A percentile compares a stretch with the other conserved stretches of the same genome.
These are phyloP conservation scores for Cheilosia impressa DNA, from an alignment of 2,888 invertebrate genomes.

Conservation along the genomic window DNA sequence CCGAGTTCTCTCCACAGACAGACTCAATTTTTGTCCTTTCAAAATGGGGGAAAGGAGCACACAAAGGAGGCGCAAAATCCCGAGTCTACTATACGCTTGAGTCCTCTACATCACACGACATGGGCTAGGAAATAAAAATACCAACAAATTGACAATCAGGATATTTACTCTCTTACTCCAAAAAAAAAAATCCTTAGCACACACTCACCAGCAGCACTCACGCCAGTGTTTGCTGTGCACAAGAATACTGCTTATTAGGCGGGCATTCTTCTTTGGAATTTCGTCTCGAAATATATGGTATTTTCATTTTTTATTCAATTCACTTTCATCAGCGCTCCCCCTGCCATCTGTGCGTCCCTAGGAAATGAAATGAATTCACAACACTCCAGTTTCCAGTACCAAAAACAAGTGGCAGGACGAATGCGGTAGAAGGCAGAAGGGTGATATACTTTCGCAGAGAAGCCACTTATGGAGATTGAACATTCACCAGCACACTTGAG, in stretches of 20 bases:
- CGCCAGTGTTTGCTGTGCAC: conserved; percentile 4
- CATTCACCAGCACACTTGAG: conserved; percentile 48
- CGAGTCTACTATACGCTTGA: conserved; percentile 32
- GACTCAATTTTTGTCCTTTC: conserved; percentile 51
- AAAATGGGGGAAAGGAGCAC: conserved; percentile 18
- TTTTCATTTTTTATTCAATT: conserved; percentile 65
- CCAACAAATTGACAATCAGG: conserved; percentile 68
- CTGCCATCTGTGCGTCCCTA: conserved; percentile 4
- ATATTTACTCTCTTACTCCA: conserved; percentile 51
- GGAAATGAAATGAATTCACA: conserved; percentile 45
- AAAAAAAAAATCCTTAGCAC: conserved; percentile 29
- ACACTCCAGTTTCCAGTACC: conserved; percentile 15
- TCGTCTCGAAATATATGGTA: conserved; percentile 9
- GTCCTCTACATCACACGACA: conserved; percentile 36
- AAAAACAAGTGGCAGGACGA: conserved; percentile 19
- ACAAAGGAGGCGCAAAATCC: conserved; percentile 35
- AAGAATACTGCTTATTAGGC: conserved; percentile 66
- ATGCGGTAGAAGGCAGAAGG: neutral
- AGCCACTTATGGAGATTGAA: conserved; percentile 61
- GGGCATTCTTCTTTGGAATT: conserved; percentile 23
- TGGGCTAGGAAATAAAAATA: conserved; percentile 57
- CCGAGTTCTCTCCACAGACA: conserved; percentile 10
- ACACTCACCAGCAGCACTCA: neutral
- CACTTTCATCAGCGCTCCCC: conserved; percentile 58
- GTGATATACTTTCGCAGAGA: neutral